phyloP scores from a whole-genome alignment of 2,797 vertebrate genomes.

The Phoxinus dragarum region DNA sequence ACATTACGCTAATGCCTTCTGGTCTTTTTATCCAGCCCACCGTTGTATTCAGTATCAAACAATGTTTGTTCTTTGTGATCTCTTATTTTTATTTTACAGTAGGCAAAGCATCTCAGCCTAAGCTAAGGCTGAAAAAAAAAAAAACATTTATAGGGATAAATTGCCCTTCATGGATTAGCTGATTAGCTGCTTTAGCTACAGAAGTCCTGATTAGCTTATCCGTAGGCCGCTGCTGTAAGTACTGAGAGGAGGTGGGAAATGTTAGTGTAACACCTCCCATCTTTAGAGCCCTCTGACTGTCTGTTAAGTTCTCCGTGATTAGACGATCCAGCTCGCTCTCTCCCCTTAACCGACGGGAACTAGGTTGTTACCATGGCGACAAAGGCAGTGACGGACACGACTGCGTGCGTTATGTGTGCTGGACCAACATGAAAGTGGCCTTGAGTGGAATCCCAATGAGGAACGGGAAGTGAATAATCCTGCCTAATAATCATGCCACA shows the following conservation, averaged over 20 bases:
- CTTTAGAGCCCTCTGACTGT: slow-evolving; percentile 30
- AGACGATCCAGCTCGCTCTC: slow-evolving; percentile 49
- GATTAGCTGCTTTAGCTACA: neutral
- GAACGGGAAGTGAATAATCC: slow-evolving; percentile 44
- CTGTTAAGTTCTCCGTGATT: slow-evolving; percentile 54
- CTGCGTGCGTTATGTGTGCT: slow-evolving; percentile 60
- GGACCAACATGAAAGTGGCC: slow-evolving; percentile 59
- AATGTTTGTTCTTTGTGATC: neutral
- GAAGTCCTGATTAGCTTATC: slow-evolving; percentile 13
- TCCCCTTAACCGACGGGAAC: slow-evolving; percentile 51
- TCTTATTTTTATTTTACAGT: neutral
- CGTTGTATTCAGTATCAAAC: neutral
- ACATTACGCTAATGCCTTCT: slow-evolving; percentile 5
- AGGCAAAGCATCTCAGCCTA: neutral
- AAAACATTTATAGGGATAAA: neutral
- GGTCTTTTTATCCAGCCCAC: neutral
- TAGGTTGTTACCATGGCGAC: slow-evolving; percentile 67
- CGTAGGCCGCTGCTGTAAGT: slow-evolving; percentile 52
- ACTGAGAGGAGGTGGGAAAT: slow-evolving; percentile 31
- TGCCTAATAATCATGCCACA: slow-evolving; percentile 5
- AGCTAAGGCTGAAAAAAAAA: neutral
- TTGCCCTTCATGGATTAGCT: neutral
- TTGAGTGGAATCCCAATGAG: slow-evolving; percentile 62
- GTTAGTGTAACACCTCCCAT: slow-evolving; percentile 37
- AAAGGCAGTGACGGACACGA: slow-evolving; percentile 74